Evolutionary conservation across 2,113 vertebrate species (phyloP).

Genomic region (Zootoca vivipara): DNA sequence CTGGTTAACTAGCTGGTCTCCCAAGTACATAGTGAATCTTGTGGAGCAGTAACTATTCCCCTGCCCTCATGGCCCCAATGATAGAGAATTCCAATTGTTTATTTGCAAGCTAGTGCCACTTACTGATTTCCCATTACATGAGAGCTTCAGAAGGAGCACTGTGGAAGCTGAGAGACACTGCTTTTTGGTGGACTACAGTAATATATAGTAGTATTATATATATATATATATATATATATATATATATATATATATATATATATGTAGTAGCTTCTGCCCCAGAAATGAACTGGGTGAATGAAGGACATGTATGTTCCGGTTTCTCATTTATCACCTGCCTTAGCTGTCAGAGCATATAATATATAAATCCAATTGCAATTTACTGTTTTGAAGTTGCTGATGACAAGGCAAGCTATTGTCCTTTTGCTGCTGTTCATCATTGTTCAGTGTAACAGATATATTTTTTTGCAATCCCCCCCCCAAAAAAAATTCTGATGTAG

Average conservation of each 20-base stretch:
- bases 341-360: background rate
- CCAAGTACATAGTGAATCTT: background rate
- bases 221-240: too few species aligned
- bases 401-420: background rate
- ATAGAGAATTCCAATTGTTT: background rate
- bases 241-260: too few species aligned
- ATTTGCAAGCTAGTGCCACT: background rate
- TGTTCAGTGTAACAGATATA: background rate
- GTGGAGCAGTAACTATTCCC: background rate
- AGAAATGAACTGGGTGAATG: background rate
- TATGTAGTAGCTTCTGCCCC: background rate
- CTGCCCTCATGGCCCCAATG: background rate
- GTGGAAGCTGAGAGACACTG: background rate
- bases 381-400: background rate
- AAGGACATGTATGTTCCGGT: background rate
- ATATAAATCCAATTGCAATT: background rate
- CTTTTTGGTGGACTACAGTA: background rate
- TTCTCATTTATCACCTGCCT: background rate
- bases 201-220: too few species aligned
- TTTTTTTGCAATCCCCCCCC: background rate
- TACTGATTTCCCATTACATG: background rate
- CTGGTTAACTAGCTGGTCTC: slow-evolving; percentile 6
- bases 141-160: background rate
- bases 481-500: background rate
- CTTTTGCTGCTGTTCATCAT: background rate